These are phyloP conservation scores for Lethenteron reissneri DNA, from an alignment of 2,113 vertebrate genomes.

Conservation along the genomic window DNA sequence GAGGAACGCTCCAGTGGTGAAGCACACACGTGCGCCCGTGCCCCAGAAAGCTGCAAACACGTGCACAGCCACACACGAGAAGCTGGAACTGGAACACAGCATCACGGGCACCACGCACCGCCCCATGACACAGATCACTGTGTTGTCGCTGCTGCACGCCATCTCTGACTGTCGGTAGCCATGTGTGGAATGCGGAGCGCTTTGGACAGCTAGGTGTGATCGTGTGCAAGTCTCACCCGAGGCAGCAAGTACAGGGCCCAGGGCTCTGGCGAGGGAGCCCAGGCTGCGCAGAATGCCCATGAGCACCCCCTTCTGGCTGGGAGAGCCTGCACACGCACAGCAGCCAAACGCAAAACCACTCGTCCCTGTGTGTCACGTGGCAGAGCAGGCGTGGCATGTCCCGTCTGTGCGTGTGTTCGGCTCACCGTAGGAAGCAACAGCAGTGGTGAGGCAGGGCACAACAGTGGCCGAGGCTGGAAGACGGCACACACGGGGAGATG, in stretches of 20 bases:
- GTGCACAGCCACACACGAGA: too few relatives aligned
- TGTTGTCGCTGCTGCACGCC: too few relatives aligned
- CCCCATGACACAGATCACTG: too few relatives aligned
- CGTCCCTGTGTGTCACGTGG: background rate
- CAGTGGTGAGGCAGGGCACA: constrained; percentile 60
- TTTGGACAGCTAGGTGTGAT: too few relatives aligned
- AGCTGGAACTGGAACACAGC: too few relatives aligned
- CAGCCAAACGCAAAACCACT: background rate
- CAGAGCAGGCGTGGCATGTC: background rate
- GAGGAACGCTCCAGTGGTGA: constrained; percentile 28
- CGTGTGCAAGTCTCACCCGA: constrained; percentile 28
- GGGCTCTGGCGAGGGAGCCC: constrained; percentile 57
- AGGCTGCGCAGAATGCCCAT: constrained; percentile 86
- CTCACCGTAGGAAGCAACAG: constrained; percentile 20
- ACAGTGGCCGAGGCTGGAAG: constrained; percentile 61
- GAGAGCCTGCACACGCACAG: constrained; percentile 27
- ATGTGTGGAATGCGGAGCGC: too few relatives aligned
- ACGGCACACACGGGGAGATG: background rate
- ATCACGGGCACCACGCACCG: too few relatives aligned
- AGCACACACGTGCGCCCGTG: constrained; percentile 49
- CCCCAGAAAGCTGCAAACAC: constrained; percentile 64
- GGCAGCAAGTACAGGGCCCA: constrained; percentile 51
- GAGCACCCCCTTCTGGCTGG: constrained; percentile 55
- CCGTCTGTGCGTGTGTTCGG: background rate
- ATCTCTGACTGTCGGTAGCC: too few relatives aligned